phyloP scores from a whole-genome alignment of 2,113 vertebrate genomes.

The Zeus faber region DNA sequence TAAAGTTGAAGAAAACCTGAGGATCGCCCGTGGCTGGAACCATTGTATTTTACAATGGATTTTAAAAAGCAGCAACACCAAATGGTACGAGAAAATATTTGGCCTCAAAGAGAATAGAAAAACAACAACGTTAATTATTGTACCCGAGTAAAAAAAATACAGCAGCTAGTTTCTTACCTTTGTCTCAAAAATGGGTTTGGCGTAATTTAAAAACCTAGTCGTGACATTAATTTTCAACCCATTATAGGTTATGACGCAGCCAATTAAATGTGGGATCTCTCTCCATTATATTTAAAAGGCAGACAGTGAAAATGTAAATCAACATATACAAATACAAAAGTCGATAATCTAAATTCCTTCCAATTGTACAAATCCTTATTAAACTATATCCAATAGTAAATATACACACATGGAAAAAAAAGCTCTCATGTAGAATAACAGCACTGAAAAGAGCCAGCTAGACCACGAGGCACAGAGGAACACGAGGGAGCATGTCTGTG shows the following conservation, averaged over 20 bases:
- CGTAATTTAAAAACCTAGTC: slow-evolving; percentile 18
- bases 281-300: slow-evolving; percentile 18
- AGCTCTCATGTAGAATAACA: no score
- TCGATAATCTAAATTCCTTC: slow-evolving; percentile 22
- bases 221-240: slow-evolving; percentile 3
- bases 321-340: slow-evolving; percentile 21
- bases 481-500: no score
- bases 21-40: slow-evolving; percentile 6
- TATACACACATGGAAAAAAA: no score
- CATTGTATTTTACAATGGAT: slow-evolving; percentile 10
- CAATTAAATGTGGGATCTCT: slow-evolving; percentile 3
- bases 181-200: not conserved
- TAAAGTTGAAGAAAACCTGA: no score
- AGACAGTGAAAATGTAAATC: slow-evolving; percentile 22
- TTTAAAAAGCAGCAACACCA: no score
- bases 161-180: slow-evolving; percentile 9
- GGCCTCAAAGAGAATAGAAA: slow-evolving; percentile 5
- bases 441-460: no score
- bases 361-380: slow-evolving; percentile 6
- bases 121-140: not conserved
- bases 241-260: not conserved
- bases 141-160: slow-evolving; percentile 38
- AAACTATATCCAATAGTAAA: no score
- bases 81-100: no score
- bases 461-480: no score